Conservation (phyloP, 2,797 vertebrate species). For the Gymnothorax reevesii region DNA sequence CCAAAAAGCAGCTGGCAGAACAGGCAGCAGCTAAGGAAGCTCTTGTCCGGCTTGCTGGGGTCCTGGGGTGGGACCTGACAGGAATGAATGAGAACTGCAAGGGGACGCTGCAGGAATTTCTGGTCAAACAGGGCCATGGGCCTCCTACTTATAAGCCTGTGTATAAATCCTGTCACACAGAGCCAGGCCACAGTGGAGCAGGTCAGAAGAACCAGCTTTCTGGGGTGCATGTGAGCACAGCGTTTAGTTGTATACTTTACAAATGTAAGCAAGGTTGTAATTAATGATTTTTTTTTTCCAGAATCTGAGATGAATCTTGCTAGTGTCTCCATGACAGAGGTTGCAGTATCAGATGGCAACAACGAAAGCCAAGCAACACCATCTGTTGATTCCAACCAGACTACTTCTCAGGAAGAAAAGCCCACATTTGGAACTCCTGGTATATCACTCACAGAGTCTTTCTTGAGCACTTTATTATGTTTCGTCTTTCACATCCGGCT, state of each 20-base stretch:
- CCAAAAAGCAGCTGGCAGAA: constrained; percentile 39
- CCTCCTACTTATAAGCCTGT: constrained; percentile 16
- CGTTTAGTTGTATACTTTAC: background rate
- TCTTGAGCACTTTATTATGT: background rate
- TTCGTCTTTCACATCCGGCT: background rate
- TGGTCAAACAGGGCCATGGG: constrained; percentile 28
- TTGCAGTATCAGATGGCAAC: background rate
- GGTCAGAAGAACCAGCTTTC: constrained; percentile 15
- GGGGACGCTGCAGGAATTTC: constrained; percentile 43
- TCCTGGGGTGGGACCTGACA: constrained; percentile 28
- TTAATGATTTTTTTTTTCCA: background rate
- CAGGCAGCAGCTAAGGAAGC: constrained; percentile 43
- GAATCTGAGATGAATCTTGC: constrained; percentile 11
- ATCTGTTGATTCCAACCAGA: constrained; percentile 11
- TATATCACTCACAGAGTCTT: background rate
- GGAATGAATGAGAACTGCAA: constrained; percentile 37
- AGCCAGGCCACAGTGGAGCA: constrained; percentile 1
- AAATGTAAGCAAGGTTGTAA: background rate
- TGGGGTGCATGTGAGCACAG: background rate
- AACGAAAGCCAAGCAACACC: background rate
- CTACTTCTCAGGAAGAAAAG: constrained; percentile 7
- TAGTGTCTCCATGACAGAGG: background rate
- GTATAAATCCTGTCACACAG: background rate
- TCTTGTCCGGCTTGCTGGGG: constrained; percentile 29
- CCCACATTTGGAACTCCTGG: constrained; percentile 24